Conservation (phyloP, 2,797 vertebrate species). For the Anableps anableps region DNA sequence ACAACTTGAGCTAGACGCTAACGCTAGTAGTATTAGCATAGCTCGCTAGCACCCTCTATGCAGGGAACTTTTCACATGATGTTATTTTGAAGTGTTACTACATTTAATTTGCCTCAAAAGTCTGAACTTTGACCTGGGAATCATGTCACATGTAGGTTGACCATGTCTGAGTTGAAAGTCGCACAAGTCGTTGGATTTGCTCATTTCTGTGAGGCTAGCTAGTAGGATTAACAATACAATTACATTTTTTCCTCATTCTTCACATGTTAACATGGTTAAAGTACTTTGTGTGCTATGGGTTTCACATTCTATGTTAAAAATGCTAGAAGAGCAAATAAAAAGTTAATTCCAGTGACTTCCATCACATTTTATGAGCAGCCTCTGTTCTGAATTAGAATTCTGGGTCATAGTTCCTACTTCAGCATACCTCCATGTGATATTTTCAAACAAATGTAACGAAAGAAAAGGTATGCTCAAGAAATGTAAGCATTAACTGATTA, state of each 20-base stretch:
- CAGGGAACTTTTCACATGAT: too few species aligned
- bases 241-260: background rate
- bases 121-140: background rate
- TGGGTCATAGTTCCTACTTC: background rate
- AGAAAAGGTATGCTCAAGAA: background rate
- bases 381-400: background rate
- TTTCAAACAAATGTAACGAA: background rate
- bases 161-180: background rate
- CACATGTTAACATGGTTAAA: background rate
- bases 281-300: background rate
- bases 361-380: background rate
- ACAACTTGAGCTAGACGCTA: too few species aligned
- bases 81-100: too few species aligned
- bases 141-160: background rate
- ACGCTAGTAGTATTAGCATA: too few species aligned
- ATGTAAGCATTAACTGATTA: too few species aligned
- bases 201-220: background rate
- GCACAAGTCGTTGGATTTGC: background rate
- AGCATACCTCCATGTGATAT: background rate
- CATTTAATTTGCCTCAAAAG: too few species aligned
- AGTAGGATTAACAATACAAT: background rate
- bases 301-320: background rate
- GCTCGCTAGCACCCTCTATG: too few species aligned
- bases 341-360: background rate
- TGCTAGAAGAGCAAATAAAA: background rate